Evolutionary conservation across 2,797 vertebrate species (phyloP).

Genomic region (Jordanella pulchra): DNA sequence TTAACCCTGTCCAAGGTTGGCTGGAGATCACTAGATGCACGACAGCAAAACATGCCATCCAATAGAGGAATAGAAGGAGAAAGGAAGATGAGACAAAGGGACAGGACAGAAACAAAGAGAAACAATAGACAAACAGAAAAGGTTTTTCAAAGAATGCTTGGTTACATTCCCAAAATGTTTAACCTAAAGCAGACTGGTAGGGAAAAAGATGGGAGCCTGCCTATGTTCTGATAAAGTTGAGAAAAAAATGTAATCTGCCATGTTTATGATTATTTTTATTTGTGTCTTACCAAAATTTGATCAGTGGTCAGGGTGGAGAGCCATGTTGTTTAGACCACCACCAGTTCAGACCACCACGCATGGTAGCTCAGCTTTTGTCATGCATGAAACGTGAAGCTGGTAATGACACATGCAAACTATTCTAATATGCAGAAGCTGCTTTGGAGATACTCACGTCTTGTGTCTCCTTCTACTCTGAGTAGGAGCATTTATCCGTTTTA

Average conservation of each 20-base stretch:
- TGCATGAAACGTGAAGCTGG: constrained; percentile 84
- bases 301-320: constrained; percentile 63
- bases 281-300: constrained; percentile 80
- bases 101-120: constrained; percentile 70
- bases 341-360: too few relatives aligned
- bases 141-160: constrained; percentile 78
- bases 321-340: constrained; percentile 47
- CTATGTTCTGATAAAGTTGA: background rate
- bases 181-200: constrained; percentile 32
- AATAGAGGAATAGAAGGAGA: constrained; percentile 80
- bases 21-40: constrained; percentile 94
- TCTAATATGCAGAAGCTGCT: constrained; percentile 12
- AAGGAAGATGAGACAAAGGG: constrained; percentile 79
- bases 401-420: constrained; percentile 50
- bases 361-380: constrained; percentile 79
- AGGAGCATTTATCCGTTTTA: background rate
- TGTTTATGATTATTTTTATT: background rate
- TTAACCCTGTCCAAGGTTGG: constrained; percentile 98
- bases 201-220: background rate
- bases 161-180: constrained; percentile 85
- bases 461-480: background rate
- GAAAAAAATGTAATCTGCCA: background rate
- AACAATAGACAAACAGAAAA: constrained; percentile 75
- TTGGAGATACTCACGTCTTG: constrained; percentile 40
- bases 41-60: constrained; percentile 94